Percentiles rank a stretch among this genome's conserved stretches.
Evolutionary conservation across 2,797 vertebrate species (phyloP).

Genomic region (Enteromius unitaeniatus): DNA sequence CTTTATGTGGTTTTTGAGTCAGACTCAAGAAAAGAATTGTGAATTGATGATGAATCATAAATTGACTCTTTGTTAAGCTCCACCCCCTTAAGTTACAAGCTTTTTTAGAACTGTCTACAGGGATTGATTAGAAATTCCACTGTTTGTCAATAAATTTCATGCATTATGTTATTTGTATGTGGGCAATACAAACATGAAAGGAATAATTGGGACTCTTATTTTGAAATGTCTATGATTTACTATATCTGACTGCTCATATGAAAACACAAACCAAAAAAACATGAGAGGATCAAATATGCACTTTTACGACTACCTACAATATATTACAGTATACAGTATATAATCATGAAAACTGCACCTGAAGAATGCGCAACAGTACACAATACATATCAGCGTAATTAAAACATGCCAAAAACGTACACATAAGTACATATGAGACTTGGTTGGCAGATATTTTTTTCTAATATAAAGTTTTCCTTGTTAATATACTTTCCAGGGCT

Average conservation of each 20-base stretch:
- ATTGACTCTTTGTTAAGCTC: background rate
- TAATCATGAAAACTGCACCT: too few species aligned
- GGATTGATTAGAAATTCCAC: background rate
- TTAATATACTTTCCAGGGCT: background rate
- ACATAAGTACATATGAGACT: too few species aligned
- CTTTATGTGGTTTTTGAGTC: background rate
- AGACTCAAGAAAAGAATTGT: slow-evolving; percentile 36
- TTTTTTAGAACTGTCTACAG: background rate
- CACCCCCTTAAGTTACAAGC: background rate
- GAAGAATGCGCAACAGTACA: background rate
- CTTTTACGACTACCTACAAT: background rate
- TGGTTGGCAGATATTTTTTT: background rate
- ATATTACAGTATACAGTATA: background rate
- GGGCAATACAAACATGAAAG: background rate
- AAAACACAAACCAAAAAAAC: too few species aligned
- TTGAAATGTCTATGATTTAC: background rate
- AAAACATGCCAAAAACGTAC: too few species aligned
- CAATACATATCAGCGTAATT: too few species aligned
- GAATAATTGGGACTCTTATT: background rate
- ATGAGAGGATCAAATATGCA: background rate
- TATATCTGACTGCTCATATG: background rate
- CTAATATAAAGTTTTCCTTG: background rate
- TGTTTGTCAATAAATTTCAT: background rate
- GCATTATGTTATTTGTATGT: background rate
- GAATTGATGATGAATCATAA: background rate